Base-by-base conservation (phyloP, 2,797 vertebrate species). In the Cyclura pinguis region DNA sequence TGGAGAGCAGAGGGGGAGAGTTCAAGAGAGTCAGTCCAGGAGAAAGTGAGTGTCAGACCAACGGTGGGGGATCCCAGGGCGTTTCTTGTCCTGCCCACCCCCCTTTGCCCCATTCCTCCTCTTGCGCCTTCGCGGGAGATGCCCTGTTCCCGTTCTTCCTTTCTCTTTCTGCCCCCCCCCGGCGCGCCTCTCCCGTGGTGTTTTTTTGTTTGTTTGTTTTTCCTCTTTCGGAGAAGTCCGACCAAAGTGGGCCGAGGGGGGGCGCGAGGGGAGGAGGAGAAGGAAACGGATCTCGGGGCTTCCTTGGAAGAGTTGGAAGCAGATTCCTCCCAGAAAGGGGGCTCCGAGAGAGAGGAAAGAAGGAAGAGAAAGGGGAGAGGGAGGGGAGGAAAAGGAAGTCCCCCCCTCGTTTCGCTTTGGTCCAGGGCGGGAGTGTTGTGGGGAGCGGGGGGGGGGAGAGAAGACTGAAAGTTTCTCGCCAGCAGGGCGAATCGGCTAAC, bases 21-120 rank as follows among this genome's bases (percentile, higher is more conserved):
- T 95, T 95, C 91, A 92, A 90, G 93, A 91, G 92, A 96, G 94
- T 95, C 95, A 96, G 94, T 95, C 95, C 94, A 72, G 86, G 93
- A 92, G 95, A 92, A 94, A 96, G 93, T 94, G 96, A 89, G 94
- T 89, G 89, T n/a, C 91, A 91, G 80, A 84, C 94, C 89, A 50
- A 90, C 89, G 59, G 27, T 20, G 72, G 88, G 69, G 92, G 52
- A 24, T 92, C 77, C 72, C 80, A 47, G 92, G 84, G 89, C 67
- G 67, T 81, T 90, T 81, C 55, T 82, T 35, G 52, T 77, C 73
- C 57, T 32, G 32, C 14, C 9, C 20, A 0, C 59, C 10, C 62
- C 29, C 55, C 14, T 67, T 12, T 18, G 16, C 12, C 57, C 57
- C 12, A 1, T 18, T 18, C 57, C 2, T 57, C 80, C 76, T 76